A percentile compares a stretch with the other conserved stretches of the same genome.
These are phyloP conservation scores for Psix sp. DNA, from an alignment of 1,140 invertebrate species.

Conservation along the genomic window DNA sequence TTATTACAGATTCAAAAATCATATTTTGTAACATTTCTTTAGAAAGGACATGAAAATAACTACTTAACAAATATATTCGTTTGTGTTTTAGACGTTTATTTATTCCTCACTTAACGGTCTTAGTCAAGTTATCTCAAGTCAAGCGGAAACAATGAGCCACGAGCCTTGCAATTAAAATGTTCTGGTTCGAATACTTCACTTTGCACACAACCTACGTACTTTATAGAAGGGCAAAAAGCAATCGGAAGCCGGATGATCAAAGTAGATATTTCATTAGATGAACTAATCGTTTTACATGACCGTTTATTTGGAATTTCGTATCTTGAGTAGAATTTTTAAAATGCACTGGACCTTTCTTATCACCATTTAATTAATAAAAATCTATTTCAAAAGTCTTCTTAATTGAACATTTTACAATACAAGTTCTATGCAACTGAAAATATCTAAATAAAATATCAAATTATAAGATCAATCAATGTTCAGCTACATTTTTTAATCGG, in stretches of 20 bases:
- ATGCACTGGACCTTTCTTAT: slow-evolving; percentile 13
- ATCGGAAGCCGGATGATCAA: slow-evolving; percentile 69
- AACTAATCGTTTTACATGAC: slow-evolving; percentile 70
- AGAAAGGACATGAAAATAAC: too few relatives aligned
- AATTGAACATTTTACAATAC: too few relatives aligned
- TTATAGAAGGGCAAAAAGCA: slow-evolving; percentile 55
- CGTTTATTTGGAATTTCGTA: slow-evolving; percentile 57
- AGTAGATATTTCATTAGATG: slow-evolving; percentile 76
- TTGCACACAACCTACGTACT: slow-evolving; percentile 66
- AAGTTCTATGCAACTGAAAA: too few relatives aligned
- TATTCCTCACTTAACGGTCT: slow-evolving; percentile 45
- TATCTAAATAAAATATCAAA: too few relatives aligned
- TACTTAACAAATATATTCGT: slow-evolving; percentile 34
- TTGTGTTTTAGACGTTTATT: too few relatives aligned
- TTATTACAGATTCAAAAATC: too few relatives aligned
- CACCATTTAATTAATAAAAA: slow-evolving; percentile 16
- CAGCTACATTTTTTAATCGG: too few relatives aligned
- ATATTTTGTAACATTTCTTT: too few relatives aligned
- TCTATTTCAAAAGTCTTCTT: not conserved
- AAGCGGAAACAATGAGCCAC: slow-evolving; percentile 72
- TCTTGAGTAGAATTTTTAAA: slow-evolving; percentile 44
- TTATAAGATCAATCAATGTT: too few relatives aligned
- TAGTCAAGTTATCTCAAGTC: slow-evolving; percentile 58
- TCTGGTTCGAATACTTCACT: slow-evolving; percentile 74
- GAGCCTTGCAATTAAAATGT: slow-evolving; percentile 74